Percentiles rank a stretch among this genome's conserved stretches.
Conservation (phyloP, 2,113 vertebrate genomes). For the Podarcis raffonei region DNA sequence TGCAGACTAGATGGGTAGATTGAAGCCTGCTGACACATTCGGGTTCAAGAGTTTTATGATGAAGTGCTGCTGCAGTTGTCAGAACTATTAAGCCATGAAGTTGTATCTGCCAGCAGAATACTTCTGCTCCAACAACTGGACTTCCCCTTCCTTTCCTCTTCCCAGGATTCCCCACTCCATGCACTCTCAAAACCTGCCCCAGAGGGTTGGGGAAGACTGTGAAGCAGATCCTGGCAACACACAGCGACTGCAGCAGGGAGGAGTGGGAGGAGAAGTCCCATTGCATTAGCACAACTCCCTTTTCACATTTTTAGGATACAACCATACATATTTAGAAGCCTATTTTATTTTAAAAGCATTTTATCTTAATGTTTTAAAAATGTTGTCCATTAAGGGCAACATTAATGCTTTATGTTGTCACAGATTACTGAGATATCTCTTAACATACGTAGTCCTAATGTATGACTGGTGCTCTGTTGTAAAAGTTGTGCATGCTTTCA, state of each 20-base stretch:
- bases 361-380: no score
- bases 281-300: no score
- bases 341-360: background rate
- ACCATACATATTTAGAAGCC: no score
- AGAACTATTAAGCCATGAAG: background rate
- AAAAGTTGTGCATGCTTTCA: background rate
- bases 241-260: no score
- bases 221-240: no score
- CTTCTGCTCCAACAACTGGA: no score
- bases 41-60: background rate
- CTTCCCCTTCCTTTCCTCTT: no score
- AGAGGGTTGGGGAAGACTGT: background rate
- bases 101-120: background rate
- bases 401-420: background rate
- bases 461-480: no score
- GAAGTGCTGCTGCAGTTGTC: background rate
- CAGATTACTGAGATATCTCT: background rate
- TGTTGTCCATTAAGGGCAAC: background rate
- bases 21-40: background rate
- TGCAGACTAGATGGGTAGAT: background rate
- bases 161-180: no score
- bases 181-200: background rate
- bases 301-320: no score
- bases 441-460: no score
- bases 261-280: no score